These are phyloP conservation scores for Tapirus indicus DNA, from an alignment of 2,797 vertebrate species.

Conservation along the genomic window DNA sequence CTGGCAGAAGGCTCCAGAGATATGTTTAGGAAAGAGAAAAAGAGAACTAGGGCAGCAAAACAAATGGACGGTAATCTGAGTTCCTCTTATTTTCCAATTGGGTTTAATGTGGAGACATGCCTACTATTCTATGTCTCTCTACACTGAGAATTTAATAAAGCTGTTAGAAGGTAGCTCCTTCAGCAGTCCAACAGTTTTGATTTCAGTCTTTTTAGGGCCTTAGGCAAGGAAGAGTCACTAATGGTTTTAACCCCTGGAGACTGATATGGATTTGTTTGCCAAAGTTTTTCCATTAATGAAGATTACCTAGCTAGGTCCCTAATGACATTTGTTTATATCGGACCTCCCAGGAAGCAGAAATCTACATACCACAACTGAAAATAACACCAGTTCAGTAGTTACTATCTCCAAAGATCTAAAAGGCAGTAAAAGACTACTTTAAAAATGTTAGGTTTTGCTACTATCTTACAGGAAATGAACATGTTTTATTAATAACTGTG, in stretches of 20 bases:
- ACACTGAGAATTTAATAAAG: background rate
- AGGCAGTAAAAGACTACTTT: slow-evolving; percentile 33
- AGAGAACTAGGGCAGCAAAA: slow-evolving; percentile 51
- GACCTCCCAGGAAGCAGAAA: slow-evolving; percentile 63
- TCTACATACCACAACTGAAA: background rate
- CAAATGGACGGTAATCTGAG: slow-evolving; percentile 35
- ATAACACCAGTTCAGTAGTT: slow-evolving; percentile 41
- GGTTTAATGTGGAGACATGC: slow-evolving; percentile 17
- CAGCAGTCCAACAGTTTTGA: background rate
- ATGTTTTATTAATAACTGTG: slow-evolving; percentile 44
- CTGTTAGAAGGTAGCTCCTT: background rate
- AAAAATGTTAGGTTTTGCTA: slow-evolving; percentile 45
- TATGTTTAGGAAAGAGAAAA: slow-evolving; percentile 53
- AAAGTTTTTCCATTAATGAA: slow-evolving; percentile 72
- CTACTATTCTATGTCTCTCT: background rate
- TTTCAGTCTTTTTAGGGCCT: background rate
- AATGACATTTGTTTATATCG: slow-evolving; percentile 69
- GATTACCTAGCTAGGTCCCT: slow-evolving; percentile 72
- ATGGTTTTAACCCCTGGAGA: slow-evolving; percentile 74
- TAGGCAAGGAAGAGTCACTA: slow-evolving; percentile 60
- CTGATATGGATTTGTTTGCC: slow-evolving; percentile 66
- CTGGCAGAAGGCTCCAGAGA: slow-evolving; percentile 55
- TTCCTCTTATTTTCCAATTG: slow-evolving; percentile 50
- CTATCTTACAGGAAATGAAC: slow-evolving; percentile 28
- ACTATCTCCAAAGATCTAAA: slow-evolving; percentile 49